Evolutionary conservation across 2,113 vertebrate genomes (phyloP).

Genomic region (Gnathonemus longibarbis): DNA sequence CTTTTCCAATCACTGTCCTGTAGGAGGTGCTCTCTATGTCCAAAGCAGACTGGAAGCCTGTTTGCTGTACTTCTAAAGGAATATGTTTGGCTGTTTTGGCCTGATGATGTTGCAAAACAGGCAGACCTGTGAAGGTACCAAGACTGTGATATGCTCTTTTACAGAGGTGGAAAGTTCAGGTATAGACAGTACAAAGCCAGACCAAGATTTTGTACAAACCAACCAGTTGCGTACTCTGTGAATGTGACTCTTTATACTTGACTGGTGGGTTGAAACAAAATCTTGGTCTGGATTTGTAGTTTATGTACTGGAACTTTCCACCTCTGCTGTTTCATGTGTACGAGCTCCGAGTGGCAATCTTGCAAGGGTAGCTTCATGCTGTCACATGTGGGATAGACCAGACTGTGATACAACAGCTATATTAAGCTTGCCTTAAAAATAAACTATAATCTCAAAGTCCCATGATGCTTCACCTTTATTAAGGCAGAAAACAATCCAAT

Average conservation of each 20-base stretch:
- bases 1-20: neutral
- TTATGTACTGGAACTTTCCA: neutral
- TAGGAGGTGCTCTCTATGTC: neutral
- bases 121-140: neutral
- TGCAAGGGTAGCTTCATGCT: neutral
- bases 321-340: neutral
- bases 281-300: neutral
- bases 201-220: neutral
- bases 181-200: neutral
- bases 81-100: neutral
- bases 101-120: neutral
- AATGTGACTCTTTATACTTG: neutral
- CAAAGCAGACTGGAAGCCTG: neutral
- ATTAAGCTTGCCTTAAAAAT: slow-evolving; percentile 8
- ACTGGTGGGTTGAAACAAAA: neutral
- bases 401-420: neutral
- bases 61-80: neutral
- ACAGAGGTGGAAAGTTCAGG: neutral
- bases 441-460: neutral
- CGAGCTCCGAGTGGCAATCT: neutral
- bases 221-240: neutral
- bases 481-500: neutral
- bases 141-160: neutral
- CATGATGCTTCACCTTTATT: neutral
- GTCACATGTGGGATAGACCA: neutral